phyloP scores from a whole-genome alignment of 1,140 invertebrate genomes.

The Linepithema humile region DNA sequence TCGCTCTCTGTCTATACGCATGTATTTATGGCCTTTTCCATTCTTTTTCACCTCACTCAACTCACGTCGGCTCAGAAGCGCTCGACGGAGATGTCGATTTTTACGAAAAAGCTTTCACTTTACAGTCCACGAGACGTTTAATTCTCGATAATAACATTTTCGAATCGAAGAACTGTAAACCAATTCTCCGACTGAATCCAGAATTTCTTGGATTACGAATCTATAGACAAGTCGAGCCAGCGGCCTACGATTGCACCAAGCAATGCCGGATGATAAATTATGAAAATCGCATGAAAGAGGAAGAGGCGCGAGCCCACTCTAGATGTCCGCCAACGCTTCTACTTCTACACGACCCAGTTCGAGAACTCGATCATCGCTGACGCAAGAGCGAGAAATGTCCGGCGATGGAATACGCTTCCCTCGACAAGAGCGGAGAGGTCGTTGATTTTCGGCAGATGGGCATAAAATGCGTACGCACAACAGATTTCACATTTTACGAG shows the following conservation, averaged over 20 bases:
- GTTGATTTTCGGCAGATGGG: conserved; percentile 35
- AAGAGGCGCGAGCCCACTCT: conserved; percentile 19
- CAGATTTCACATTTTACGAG: not conserved
- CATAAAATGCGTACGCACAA: not conserved
- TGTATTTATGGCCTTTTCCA: conserved; percentile 33
- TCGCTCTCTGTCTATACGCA: not conserved
- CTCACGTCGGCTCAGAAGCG: not conserved
- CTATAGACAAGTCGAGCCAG: conserved; percentile 22
- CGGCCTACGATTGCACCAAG: not conserved
- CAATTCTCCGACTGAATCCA: not conserved
- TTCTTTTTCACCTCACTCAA: conserved; percentile 14
- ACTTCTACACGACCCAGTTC: conserved; percentile 27
- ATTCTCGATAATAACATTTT: not conserved
- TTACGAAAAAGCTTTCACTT: not conserved
- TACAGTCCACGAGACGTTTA: not conserved
- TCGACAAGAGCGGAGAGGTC: not conserved
- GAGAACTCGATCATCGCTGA: conserved; percentile 42
- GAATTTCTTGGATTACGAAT: no score
- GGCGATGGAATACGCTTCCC: not conserved
- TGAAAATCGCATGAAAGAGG: conserved; percentile 32
- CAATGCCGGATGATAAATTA: conserved; percentile 27
- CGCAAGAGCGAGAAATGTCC: conserved; percentile 15
- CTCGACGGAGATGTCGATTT: conserved; percentile 37
- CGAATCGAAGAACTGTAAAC: not conserved
- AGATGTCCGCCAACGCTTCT: conserved; percentile 34